Percentiles rank a stretch among this genome's conserved stretches.
phyloP scores from a whole-genome alignment of 2,113 vertebrate species.

The Suricata suricatta region DNA sequence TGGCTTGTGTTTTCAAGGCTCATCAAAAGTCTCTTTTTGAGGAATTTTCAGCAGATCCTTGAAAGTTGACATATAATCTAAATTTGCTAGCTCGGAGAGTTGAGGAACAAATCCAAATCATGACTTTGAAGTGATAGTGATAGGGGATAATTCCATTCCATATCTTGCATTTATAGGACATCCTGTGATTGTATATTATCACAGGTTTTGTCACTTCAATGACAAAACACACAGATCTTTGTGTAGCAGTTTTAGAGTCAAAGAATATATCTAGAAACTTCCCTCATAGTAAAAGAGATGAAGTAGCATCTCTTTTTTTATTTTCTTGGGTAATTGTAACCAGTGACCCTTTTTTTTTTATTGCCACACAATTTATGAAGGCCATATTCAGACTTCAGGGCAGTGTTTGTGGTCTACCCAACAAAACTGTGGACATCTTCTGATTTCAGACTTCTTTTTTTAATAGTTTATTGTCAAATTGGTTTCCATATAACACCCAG shows the following conservation, averaged over 20 bases:
- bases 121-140: not conserved
- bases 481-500: too few species aligned
- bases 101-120: not conserved
- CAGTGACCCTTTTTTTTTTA: not conserved
- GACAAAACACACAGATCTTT: not conserved
- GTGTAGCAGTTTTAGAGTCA: not conserved
- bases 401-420: not conserved
- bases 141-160: not conserved
- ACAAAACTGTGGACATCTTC: not conserved
- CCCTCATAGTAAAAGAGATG: not conserved
- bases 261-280: not conserved
- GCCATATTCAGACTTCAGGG: not conserved
- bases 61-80: not conserved
- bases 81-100: not conserved
- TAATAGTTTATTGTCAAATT: too few species aligned
- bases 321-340: not conserved
- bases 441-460: conserved; percentile 13
- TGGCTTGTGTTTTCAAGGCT: not conserved
- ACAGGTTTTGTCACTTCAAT: not conserved
- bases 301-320: not conserved
- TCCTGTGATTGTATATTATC: too few species aligned
- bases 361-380: not conserved
- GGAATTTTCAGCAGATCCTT: not conserved
- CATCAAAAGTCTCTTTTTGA: not conserved
- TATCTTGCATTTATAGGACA: not conserved